These are phyloP conservation scores for Latrodectus geometricus DNA, from an alignment of 1,140 invertebrate genomes.

Conservation along the genomic window DNA sequence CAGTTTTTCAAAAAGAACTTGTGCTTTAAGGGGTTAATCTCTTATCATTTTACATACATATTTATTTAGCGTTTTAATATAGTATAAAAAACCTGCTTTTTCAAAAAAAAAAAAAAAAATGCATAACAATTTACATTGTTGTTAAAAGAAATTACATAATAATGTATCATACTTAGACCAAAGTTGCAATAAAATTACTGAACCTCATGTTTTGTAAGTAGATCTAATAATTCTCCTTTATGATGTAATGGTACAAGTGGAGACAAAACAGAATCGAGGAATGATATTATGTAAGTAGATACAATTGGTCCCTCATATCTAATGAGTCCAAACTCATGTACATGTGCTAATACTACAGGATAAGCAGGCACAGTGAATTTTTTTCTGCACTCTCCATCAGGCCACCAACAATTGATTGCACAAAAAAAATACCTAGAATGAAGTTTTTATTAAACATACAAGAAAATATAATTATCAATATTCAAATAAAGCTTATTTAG, in stretches of 20 bases:
- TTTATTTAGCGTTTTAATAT: no score
- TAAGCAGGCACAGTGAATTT: constrained; percentile 82
- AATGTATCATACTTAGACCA: neutral
- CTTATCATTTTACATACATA: no score
- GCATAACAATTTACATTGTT: no score
- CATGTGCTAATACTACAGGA: constrained; percentile 82
- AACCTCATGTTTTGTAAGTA: constrained; percentile 71
- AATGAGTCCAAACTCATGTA: constrained; percentile 76
- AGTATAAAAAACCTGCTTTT: no score
- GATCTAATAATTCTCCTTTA: constrained; percentile 74
- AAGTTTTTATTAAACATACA: neutral
- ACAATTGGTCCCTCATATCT: constrained; percentile 78
- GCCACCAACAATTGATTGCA: constrained; percentile 90
- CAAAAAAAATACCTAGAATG: constrained; percentile 81
- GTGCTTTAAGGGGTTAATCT: no score
- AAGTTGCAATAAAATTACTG: constrained; percentile 25
- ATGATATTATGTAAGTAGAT: constrained; percentile 79
- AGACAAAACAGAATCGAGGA: constrained; percentile 78
- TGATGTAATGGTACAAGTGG: constrained; percentile 76
- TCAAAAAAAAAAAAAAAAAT: no score
- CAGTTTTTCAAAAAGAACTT: no score
- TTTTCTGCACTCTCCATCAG: constrained; percentile 80
- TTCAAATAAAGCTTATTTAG: neutral
- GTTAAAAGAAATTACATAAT: neutral
- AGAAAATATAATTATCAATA: constrained; percentile 46